These are phyloP conservation scores for Diplosoma virens DNA, from an alignment of 23 tunicate species.

Conservation along the genomic window DNA sequence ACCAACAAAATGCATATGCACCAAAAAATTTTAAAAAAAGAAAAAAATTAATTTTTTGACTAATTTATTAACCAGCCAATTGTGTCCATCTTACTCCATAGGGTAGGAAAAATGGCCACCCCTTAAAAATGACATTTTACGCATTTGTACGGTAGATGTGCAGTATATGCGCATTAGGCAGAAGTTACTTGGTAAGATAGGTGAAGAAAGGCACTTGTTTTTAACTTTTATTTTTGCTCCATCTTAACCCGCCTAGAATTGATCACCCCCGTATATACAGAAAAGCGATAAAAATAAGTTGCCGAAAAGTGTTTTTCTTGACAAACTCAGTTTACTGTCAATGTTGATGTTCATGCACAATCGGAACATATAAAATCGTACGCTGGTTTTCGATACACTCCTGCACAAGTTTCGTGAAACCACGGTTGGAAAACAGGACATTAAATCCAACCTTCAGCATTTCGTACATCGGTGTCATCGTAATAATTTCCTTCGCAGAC, in stretches of 20 bases:
- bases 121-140: not conserved
- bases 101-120: not conserved
- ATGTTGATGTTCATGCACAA: not conserved
- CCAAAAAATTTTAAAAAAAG: not conserved
- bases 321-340: not conserved
- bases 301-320: not conserved
- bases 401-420: constrained; percentile 13
- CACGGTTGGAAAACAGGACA: not conserved
- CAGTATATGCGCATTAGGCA: not conserved
- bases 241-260: not conserved
- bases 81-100: constrained; percentile 9
- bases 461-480: not conserved
- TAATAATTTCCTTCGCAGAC: constrained; percentile 7
- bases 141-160: not conserved
- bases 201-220: not conserved
- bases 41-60: not conserved
- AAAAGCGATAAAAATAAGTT: not conserved
- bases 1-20: not conserved
- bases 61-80: not conserved
- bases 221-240: not conserved
- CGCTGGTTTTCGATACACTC: not conserved
- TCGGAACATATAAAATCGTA: constrained; percentile 1
- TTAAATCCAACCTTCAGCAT: constrained; percentile 11
- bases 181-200: not conserved
- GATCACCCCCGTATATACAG: not conserved